phyloP scores from a whole-genome alignment of 1,140 invertebrate genomes.

The Tribolium madens region DNA sequence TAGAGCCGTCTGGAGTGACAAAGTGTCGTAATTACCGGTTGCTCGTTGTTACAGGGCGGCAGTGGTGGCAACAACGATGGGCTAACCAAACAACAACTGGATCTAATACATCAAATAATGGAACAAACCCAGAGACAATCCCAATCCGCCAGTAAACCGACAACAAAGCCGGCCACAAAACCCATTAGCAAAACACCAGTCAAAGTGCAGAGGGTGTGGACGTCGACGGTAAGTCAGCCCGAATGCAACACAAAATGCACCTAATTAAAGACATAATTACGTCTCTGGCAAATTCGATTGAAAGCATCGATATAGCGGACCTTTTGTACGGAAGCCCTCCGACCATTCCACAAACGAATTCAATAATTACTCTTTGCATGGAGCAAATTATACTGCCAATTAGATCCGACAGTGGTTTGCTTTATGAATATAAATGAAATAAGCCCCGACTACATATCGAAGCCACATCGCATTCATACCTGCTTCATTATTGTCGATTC shows the following conservation, averaged over 20 bases:
- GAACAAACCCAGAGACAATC: constrained; percentile 74
- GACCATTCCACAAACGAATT: constrained; percentile 43
- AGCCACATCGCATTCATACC: constrained; percentile 15
- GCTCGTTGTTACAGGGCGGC: constrained; percentile 63
- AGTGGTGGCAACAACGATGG: constrained; percentile 72
- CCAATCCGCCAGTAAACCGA: constrained; percentile 62
- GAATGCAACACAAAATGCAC: neutral
- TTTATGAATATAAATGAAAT: constrained; percentile 47
- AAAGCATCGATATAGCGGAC: neutral
- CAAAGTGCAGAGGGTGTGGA: constrained; percentile 57
- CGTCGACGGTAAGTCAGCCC: constrained; percentile 45
- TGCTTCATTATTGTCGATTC: constrained; percentile 9
- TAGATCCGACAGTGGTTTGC: constrained; percentile 43
- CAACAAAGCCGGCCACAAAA: constrained; percentile 60
- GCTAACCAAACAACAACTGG: constrained; percentile 78
- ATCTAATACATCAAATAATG: constrained; percentile 84
- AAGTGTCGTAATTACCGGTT: constrained; percentile 32
- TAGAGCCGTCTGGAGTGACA: constrained; percentile 6
- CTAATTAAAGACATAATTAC: constrained; percentile 14
- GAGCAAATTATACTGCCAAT: constrained; percentile 45
- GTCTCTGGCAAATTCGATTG: neutral
- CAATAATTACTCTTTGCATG: constrained; percentile 40
- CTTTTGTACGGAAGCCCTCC: constrained; percentile 5
- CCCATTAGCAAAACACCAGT: constrained; percentile 58
- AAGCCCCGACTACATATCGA: constrained; percentile 21